Conservation (phyloP, 2,113 vertebrate species). For the Caloenas nicobarica region DNA sequence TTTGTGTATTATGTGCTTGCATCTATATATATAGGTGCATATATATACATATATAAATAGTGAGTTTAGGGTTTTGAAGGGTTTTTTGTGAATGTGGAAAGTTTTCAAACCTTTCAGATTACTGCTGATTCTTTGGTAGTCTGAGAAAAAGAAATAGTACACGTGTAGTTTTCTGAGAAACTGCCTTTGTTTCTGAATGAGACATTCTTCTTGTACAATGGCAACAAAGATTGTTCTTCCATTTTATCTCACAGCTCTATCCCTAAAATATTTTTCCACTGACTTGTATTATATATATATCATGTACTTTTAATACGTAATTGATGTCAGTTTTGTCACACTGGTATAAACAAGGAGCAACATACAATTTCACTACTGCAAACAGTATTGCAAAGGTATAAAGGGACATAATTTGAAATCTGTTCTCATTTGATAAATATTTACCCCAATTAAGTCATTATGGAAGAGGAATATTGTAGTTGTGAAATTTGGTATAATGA, state of each 20-base stretch:
- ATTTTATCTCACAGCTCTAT: neutral
- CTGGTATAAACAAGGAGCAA: neutral
- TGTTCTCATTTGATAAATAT: too few relatives aligned
- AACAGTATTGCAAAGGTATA: too few relatives aligned
- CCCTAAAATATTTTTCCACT: neutral
- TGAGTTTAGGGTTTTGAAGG: neutral
- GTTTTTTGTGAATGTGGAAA: neutral
- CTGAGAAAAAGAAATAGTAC: neutral
- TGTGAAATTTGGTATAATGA: neutral
- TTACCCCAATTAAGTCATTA: too few relatives aligned
- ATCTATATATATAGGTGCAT: neutral
- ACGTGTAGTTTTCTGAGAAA: neutral
- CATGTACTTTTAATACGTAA: neutral
- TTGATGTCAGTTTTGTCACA: neutral
- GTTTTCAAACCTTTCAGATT: neutral
- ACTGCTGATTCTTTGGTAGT: neutral
- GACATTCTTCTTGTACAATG: neutral
- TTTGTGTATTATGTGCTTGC: neutral
- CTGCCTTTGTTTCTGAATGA: neutral
- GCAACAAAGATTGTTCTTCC: neutral
- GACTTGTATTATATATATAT: neutral
- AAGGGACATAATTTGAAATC: too few relatives aligned
- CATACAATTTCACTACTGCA: too few relatives aligned
- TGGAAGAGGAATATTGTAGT: neutral
- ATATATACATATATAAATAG: neutral